Conservation (phyloP, 2,113 vertebrate species). For the Bufo bufo region DNA sequence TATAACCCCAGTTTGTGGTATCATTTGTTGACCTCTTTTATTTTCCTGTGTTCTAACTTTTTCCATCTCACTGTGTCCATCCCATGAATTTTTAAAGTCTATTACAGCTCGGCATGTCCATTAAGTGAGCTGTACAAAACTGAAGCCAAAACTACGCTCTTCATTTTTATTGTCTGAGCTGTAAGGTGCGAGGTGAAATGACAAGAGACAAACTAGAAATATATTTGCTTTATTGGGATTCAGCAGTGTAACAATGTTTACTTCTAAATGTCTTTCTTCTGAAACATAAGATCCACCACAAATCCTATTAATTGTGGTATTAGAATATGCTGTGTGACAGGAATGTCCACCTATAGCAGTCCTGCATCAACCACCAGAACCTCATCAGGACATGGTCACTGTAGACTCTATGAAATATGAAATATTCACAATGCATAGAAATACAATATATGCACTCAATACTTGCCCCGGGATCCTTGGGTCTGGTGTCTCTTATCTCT, state of each 20-base stretch:
- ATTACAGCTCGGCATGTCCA: conserved; percentile 36
- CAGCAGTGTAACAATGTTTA: background rate
- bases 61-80: conserved; percentile 34
- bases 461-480: no score
- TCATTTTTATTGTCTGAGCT: background rate
- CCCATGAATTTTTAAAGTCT: conserved; percentile 47
- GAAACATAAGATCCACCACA: background rate
- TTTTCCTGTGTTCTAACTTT: conserved; percentile 27
- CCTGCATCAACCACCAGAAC: no score
- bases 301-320: background rate
- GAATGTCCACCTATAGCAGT: no score
- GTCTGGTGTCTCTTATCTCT: no score
- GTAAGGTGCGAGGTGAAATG: conserved; percentile 11
- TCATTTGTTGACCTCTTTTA: conserved; percentile 41
- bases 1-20: conserved; percentile 43
- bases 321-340: no score
- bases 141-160: background rate
- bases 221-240: background rate
- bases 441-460: no score
- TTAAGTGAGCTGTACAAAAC: conserved; percentile 1
- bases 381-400: no score
- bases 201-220: background rate
- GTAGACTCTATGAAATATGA: no score
- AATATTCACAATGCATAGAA: no score
- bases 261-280: background rate